Conservation (phyloP, 2,888 invertebrate species). For the Deilephila elpenor region DNA sequence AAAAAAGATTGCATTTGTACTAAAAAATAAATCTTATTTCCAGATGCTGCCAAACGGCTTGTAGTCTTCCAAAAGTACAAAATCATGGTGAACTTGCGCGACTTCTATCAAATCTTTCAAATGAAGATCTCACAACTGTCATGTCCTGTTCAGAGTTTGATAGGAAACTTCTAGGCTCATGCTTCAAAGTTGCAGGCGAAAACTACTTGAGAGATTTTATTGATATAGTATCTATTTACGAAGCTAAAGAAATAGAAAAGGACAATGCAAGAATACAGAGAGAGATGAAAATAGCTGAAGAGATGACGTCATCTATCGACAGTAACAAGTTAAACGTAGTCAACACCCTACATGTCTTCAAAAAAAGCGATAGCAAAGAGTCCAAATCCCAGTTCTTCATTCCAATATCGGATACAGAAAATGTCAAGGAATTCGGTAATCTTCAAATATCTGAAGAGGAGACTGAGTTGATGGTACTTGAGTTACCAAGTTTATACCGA, state of each 20-base stretch:
- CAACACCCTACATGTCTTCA: constrained; percentile 75
- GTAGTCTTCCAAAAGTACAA: constrained; percentile 58
- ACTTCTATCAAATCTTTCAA: constrained; percentile 63
- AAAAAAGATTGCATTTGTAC: not conserved
- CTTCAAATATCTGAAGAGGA: constrained; percentile 72
- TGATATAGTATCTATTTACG: constrained; percentile 62
- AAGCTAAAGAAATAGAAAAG: constrained; percentile 69
- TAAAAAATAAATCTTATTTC: constrained; percentile 31
- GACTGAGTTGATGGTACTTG: constrained; percentile 65
- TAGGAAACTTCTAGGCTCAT: constrained; percentile 77
- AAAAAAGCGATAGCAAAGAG: constrained; percentile 73
- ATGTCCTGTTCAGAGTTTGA: constrained; percentile 79
- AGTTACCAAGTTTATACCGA: constrained; percentile 68
- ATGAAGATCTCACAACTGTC: constrained; percentile 73
- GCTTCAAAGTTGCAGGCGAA: constrained; percentile 80
- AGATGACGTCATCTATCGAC: constrained; percentile 71
- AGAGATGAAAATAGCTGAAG: constrained; percentile 62
- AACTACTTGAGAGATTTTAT: constrained; percentile 75
- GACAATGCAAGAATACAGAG: constrained; percentile 62
- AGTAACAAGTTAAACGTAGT: constrained; percentile 75
- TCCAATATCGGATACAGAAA: constrained; percentile 69
- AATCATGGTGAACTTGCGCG: constrained; percentile 68
- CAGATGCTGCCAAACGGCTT: constrained; percentile 73
- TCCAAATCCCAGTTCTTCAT: constrained; percentile 81
- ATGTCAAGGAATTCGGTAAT: constrained; percentile 71